These are phyloP conservation scores for Dreissena polymorpha DNA, from an alignment of 1,140 invertebrate genomes.

Conservation along the genomic window DNA sequence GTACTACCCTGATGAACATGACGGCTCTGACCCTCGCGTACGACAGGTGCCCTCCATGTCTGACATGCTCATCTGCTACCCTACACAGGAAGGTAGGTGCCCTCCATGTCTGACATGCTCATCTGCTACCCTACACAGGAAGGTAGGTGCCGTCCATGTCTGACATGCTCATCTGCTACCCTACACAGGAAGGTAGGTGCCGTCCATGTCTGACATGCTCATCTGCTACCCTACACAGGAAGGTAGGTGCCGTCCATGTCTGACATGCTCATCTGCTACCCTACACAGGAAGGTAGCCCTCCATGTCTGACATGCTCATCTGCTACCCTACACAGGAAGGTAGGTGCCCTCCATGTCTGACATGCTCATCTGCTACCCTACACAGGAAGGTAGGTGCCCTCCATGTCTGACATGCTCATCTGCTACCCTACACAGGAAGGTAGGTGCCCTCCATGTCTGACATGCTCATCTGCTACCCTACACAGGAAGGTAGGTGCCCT, in stretches of 20 bases:
- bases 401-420: no score
- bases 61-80: slow-evolving; percentile 75
- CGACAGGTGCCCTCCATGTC: slow-evolving; percentile 71
- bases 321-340: no score
- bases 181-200: slow-evolving; percentile 70
- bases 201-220: no score
- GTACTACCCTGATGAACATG: slow-evolving; percentile 64
- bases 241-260: slow-evolving; percentile 68
- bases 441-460: slow-evolving; percentile 71
- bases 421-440: no score
- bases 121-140: no score
- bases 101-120: no score
- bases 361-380: slow-evolving; percentile 75
- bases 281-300: slow-evolving; percentile 69
- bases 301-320: no score
- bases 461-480: slow-evolving; percentile 75
- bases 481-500: slow-evolving; percentile 66
- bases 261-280: slow-evolving; percentile 75
- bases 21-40: slow-evolving; percentile 60
- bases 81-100: slow-evolving; percentile 70
- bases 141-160: no score
- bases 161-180: slow-evolving; percentile 72
- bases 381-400: slow-evolving; percentile 66
- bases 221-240: no score
- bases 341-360: slow-evolving; percentile 71